phyloP scores from a whole-genome alignment of 2,797 vertebrate genomes.

The Hozukius guyotensis region DNA sequence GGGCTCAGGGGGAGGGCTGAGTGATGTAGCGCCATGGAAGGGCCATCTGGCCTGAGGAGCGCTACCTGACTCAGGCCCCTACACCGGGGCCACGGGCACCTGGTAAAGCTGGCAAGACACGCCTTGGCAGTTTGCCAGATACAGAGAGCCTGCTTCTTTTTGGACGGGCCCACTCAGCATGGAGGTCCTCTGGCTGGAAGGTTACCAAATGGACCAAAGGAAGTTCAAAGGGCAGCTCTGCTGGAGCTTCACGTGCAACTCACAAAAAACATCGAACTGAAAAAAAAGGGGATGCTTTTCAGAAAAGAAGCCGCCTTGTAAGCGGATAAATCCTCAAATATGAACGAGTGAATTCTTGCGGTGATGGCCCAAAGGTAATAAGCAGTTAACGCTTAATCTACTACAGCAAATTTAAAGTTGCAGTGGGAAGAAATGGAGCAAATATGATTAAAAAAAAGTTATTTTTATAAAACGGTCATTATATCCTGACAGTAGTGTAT shows the following conservation, averaged over 20 bases:
- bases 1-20: conserved; percentile 46
- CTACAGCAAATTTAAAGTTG: background rate
- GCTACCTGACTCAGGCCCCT: conserved; percentile 69
- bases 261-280: background rate
- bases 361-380: background rate
- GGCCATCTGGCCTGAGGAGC: conserved; percentile 78
- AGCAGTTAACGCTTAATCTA: background rate
- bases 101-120: conserved; percentile 69
- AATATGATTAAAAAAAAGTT: no score
- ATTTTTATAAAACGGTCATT: no score
- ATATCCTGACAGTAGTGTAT: no score
- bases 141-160: conserved; percentile 67
- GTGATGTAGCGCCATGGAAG: conserved; percentile 59
- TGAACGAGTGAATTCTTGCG: background rate
- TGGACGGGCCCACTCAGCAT: conserved; percentile 63
- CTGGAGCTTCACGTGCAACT: conserved; percentile 30
- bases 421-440: background rate
- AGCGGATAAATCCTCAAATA: background rate
- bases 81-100: conserved; percentile 60
- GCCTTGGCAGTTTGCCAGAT: conserved; percentile 62
- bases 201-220: conserved; percentile 64
- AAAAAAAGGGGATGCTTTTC: background rate
- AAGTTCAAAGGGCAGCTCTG: conserved; percentile 67
- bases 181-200: conserved; percentile 64
- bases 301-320: background rate